Evolutionary conservation across 30 jellyfish, hydroid and myxozoan genomes (phyloP).

Genomic region (Rhopilema esculentum): DNA sequence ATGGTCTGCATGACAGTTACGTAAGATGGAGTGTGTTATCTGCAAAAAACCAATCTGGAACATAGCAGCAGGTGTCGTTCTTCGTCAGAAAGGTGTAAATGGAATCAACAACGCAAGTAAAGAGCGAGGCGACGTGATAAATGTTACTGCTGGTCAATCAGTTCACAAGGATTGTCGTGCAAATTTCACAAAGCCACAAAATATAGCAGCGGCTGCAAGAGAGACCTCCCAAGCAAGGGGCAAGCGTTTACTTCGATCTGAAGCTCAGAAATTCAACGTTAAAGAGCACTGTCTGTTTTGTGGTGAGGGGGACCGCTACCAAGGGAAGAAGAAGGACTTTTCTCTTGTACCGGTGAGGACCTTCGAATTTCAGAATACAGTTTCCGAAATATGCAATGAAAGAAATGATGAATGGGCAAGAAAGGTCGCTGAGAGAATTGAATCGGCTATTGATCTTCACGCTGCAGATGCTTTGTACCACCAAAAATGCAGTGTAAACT

Average conservation of each 20-base stretch:
- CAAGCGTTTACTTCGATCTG: slow-evolving; percentile 35
- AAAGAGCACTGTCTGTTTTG: slow-evolving; percentile 54
- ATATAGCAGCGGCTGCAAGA: slow-evolving; percentile 49
- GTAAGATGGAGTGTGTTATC: slow-evolving; percentile 53
- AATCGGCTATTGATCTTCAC: slow-evolving; percentile 43
- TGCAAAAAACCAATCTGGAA: slow-evolving; percentile 40
- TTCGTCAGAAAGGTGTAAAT: slow-evolving; percentile 54
- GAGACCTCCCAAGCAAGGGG: slow-evolving; percentile 42
- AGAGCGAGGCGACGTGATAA: slow-evolving; percentile 42
- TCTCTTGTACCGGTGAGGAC: slow-evolving; percentile 49
- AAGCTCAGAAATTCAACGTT: slow-evolving; percentile 41
- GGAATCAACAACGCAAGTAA: slow-evolving; percentile 57
- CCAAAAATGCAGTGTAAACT: slow-evolving; percentile 57
- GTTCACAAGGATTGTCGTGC: slow-evolving; percentile 52
- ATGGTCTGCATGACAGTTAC: slow-evolving; percentile 29
- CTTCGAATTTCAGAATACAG: slow-evolving; percentile 37
- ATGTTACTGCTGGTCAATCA: slow-evolving; percentile 49
- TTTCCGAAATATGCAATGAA: slow-evolving; percentile 30
- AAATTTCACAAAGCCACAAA: slow-evolving; percentile 37
- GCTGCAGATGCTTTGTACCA: slow-evolving; percentile 65
- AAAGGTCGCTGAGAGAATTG: slow-evolving; percentile 26
- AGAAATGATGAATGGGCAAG: slow-evolving; percentile 58
- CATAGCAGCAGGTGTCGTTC: slow-evolving; percentile 33
- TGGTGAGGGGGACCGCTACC: slow-evolving; percentile 53
- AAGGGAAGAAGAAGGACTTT: slow-evolving; percentile 40